Evolutionary conservation across 2,797 vertebrate species (phyloP).

Genomic region (Lagorchestes hirsutus): DNA sequence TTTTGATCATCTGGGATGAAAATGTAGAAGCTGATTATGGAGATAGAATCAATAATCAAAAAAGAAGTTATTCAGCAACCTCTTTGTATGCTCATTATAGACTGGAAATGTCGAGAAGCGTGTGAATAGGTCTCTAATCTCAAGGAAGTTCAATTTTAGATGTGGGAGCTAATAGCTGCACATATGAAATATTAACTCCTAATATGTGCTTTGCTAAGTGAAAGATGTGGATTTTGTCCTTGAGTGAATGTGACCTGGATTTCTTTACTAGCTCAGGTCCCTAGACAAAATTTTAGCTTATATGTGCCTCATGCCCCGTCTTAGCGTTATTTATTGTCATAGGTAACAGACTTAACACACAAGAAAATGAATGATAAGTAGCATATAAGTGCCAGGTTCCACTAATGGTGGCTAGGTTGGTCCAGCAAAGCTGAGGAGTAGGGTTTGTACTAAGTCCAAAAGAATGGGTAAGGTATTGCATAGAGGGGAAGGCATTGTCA

Average conservation of each 20-base stretch:
- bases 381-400: neutral
- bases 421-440: neutral
- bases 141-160: neutral
- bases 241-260: neutral
- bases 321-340: neutral
- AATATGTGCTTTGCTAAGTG: neutral
- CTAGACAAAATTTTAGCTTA: neutral
- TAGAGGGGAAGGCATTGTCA: neutral
- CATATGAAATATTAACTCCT: neutral
- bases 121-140: neutral
- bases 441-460: neutral
- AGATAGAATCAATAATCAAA: neutral
- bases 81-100: neutral
- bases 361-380: neutral
- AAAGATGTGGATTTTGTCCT: neutral
- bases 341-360: neutral
- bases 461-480: too few relatives aligned
- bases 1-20: neutral
- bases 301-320: too few relatives aligned
- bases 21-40: neutral
- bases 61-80: neutral
- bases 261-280: neutral
- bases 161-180: neutral
- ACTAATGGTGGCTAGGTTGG: rapidly evolving
- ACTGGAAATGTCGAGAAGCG: neutral